Evolutionary conservation across 2,797 vertebrate genomes (phyloP).

Genomic region (Etheostoma perlongum): DNA sequence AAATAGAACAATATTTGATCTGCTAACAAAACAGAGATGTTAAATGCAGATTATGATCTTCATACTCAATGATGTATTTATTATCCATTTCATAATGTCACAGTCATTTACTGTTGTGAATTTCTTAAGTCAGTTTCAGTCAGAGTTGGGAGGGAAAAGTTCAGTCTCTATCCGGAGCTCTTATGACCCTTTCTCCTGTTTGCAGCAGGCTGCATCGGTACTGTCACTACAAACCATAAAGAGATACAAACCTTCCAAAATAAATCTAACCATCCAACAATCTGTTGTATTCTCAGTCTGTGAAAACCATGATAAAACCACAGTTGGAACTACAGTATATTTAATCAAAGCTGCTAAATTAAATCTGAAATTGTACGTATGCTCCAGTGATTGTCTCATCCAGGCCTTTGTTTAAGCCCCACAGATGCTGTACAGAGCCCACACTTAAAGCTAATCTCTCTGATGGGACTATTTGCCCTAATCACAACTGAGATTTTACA

Average conservation of each 20-base stretch:
- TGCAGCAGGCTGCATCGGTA: slow-evolving; percentile 7
- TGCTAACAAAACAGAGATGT: not conserved
- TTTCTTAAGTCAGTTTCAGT: slow-evolving; percentile 11
- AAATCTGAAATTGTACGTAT: not conserved
- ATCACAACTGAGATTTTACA: slow-evolving; percentile 41
- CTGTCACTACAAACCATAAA: not conserved
- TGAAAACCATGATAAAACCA: slow-evolving; percentile 4
- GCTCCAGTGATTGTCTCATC: slow-evolving; percentile 22
- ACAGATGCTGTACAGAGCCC: not conserved
- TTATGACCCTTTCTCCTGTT: slow-evolving; percentile 11
- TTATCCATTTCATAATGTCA: slow-evolving; percentile 9
- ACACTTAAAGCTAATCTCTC: slow-evolving; percentile 30
- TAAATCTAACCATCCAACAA: slow-evolving; percentile 3
- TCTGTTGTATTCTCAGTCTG: not conserved
- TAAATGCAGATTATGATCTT: slow-evolving; percentile 27
- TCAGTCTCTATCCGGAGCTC: not conserved
- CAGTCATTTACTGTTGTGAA: slow-evolving; percentile 2
- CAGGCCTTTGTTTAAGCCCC: slow-evolving; percentile 7
- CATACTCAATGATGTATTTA: slow-evolving; percentile 24
- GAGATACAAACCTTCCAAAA: slow-evolving; percentile 2
- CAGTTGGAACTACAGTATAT: not conserved
- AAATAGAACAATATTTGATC: not conserved
- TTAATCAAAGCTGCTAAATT: not conserved
- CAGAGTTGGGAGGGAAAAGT: not conserved
- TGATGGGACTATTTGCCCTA: slow-evolving; percentile 44